Evolutionary conservation across 1,140 invertebrate species (phyloP).

Genomic region (Drosophila busckii): DNA sequence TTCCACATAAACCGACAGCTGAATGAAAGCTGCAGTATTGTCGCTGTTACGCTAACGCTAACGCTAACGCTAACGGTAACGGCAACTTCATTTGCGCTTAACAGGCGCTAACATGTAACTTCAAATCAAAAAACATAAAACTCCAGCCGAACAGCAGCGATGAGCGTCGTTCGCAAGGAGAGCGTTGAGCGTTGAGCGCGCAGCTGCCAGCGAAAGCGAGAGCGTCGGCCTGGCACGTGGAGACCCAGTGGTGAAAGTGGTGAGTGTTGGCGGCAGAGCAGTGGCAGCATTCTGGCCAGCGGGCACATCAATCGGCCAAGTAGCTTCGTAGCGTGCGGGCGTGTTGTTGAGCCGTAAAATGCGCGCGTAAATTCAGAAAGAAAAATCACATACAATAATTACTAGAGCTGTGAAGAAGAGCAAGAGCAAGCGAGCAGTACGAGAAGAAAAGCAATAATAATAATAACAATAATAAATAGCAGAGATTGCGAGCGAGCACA

Average conservation of each 20-base stretch:
- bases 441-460: constrained; percentile 9
- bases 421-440: constrained; percentile 13
- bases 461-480: constrained; percentile 26
- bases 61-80: no score
- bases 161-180: not conserved
- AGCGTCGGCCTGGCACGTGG: not conserved
- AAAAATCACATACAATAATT: constrained; percentile 34
- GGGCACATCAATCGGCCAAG: constrained; percentile 73
- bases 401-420: constrained; percentile 32
- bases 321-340: constrained; percentile 69
- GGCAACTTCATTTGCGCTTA: constrained; percentile 22
- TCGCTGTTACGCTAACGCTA: no score
- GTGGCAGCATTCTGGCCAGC: constrained; percentile 54
- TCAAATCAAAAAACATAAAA: constrained; percentile 66
- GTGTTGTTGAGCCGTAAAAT: constrained; percentile 59
- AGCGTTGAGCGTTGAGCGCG: constrained; percentile 25
- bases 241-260: not conserved
- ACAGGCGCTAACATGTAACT: constrained; percentile 30
- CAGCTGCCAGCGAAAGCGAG: constrained; percentile 20
- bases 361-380: constrained; percentile 62
- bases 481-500: constrained; percentile 23
- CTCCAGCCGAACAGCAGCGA: not conserved
- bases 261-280: constrained; percentile 12
- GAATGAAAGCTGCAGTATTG: constrained; percentile 55
- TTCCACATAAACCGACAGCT: constrained; percentile 31